Conservation (phyloP, 2,888 invertebrate species). For the Sminthurinus aureus region DNA sequence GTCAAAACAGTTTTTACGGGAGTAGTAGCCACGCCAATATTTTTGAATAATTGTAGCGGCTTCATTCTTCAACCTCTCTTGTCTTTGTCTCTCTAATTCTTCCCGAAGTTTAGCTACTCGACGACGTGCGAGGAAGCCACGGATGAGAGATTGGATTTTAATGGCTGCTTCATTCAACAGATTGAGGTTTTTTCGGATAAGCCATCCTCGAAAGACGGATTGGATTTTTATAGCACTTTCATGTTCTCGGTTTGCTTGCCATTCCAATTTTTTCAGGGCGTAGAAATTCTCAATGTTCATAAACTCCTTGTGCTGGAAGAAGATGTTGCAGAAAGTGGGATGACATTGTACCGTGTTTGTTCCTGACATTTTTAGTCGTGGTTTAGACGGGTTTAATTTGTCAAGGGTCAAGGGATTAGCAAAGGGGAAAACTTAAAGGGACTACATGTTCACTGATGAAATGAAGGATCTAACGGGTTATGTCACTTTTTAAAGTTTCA, state of each 20-base stretch:
- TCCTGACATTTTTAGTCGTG: neutral
- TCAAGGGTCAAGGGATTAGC: too few species aligned
- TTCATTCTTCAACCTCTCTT: neutral
- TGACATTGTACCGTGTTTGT: neutral
- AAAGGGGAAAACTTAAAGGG: too few species aligned
- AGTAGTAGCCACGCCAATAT: conserved; percentile 49
- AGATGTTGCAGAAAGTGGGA: conserved; percentile 31
- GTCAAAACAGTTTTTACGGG: conserved; percentile 51
- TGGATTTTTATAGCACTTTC: conserved; percentile 34
- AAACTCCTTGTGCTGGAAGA: conserved; percentile 34
- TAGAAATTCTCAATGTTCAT: conserved; percentile 34
- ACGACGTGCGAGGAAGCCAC: neutral
- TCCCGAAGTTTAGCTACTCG: conserved; percentile 8
- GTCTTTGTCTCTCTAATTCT: conserved; percentile 13
- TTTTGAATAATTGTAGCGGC: conserved; percentile 48
- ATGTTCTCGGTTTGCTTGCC: conserved; percentile 35
- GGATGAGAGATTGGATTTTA: conserved; percentile 32
- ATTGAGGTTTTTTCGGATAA: conserved; percentile 26
- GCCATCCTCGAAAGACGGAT: conserved; percentile 31
- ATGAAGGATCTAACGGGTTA: too few species aligned
- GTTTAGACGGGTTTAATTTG: neutral
- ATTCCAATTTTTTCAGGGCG: conserved; percentile 31
- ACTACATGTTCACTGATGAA: too few species aligned
- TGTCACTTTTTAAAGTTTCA: too few species aligned
- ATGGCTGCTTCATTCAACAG: conserved; percentile 20